Evolutionary conservation across 2,888 invertebrate genomes (phyloP), one percentile per base, ranked within the genome.

Genomic region (Cybosia mesomella): DNA sequence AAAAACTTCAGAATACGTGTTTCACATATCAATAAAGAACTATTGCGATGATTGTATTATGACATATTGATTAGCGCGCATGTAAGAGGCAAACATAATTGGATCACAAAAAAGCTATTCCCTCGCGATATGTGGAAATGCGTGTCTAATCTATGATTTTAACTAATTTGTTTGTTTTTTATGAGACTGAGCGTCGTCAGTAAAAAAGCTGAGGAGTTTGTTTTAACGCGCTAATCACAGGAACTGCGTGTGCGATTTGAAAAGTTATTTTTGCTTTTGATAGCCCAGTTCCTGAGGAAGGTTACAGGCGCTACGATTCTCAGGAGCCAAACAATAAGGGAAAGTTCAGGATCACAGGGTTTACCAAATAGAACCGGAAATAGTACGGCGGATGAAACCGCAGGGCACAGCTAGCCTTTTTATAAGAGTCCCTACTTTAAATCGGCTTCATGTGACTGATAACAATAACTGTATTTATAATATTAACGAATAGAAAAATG

Each of bases 1-100:
- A 84, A 85, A 87, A 83, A 84, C 80, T 81, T 83, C 81, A 85
- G 76, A 83, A 75, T 85, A 88, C 87, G 86, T 88, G 89, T 76
- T 74, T 72, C 72, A 76, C 78, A 82, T 84, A 74, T 67, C 68
- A 78, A 83, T 75, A 74, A 18, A 62, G 66, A 34, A 62, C 66
- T 76, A 73, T 82, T 82, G 73, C 79, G 67, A 75, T 72, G 72
- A 79, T 68, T 79, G 72, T 71, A 70, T 76, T 83, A 81, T 84
- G 85, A 85, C 87, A 85, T 71, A 79, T 79, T 83, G 77, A 83
- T 84, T 83, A 80, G 72, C 68, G 66, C 72, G 74, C 75, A 75
- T 74, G 80, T 10, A 80, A 84, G 80, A 68, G 75, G 73, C 84
- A 86, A 86, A 78, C 72, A 75, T 88, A 89, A 89, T 87, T 85